Percentiles rank a stretch among this genome's conserved stretches.
Conservation (phyloP, 1,140 invertebrate species). For the Dreissena rostriformis region DNA sequence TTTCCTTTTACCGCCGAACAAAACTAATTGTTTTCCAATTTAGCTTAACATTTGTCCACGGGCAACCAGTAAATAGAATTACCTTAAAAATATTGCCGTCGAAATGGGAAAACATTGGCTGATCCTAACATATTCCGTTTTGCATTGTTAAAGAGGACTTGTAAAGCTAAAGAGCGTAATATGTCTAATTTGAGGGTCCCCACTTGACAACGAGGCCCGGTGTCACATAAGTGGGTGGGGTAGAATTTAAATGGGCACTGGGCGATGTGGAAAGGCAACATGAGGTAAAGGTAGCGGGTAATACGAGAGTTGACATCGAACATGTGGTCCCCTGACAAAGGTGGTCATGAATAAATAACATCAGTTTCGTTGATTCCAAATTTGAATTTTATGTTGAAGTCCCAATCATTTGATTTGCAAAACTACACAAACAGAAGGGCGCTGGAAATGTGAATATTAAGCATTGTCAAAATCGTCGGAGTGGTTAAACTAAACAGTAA, state of each 20-base stretch:
- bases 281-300: background rate
- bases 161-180: background rate
- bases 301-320: background rate
- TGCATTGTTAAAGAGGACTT: background rate
- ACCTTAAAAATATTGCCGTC: conserved; percentile 46
- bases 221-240: too few species aligned
- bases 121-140: conserved; percentile 15
- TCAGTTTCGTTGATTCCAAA: too few species aligned
- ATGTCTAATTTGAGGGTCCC: background rate
- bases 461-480: too few species aligned
- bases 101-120: conserved; percentile 55
- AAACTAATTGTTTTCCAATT: conserved; percentile 57
- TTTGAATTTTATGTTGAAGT: too few species aligned
- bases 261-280: background rate
- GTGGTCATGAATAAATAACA: too few species aligned
- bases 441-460: too few species aligned
- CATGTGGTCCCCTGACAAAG: too few species aligned
- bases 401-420: too few species aligned
- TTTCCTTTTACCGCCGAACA: conserved; percentile 33
- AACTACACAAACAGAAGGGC: too few species aligned
- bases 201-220: background rate
- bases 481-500: too few species aligned
- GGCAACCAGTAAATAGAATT: conserved; percentile 52
- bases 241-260: too few species aligned
- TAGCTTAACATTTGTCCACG: conserved; percentile 49